Conservation (phyloP, 2,797 vertebrate genomes). For the Sebastes vulpes region DNA sequence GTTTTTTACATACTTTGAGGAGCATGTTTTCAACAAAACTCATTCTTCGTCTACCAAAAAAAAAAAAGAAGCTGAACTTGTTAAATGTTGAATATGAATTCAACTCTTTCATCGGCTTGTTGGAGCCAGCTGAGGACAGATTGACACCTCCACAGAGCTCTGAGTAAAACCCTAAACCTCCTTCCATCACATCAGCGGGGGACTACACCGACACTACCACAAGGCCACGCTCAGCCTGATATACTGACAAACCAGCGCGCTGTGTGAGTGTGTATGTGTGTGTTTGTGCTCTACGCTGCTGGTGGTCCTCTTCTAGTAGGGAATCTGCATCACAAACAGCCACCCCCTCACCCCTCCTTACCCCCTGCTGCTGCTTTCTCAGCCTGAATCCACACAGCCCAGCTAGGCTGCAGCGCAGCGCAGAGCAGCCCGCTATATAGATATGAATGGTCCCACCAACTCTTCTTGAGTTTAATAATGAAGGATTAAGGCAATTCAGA, state of each 20-base stretch:
- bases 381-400: slow-evolving; percentile 50
- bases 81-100: background rate
- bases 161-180: background rate
- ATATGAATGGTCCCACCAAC: slow-evolving; percentile 62
- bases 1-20: background rate
- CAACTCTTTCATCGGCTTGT: background rate
- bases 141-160: background rate
- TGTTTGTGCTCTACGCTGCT: slow-evolving; percentile 40
- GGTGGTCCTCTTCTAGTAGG: slow-evolving; percentile 68
- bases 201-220: background rate
- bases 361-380: slow-evolving; percentile 55
- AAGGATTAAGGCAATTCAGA: slow-evolving; percentile 80
- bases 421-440: slow-evolving; percentile 18
- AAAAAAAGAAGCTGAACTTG: background rate
- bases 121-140: background rate
- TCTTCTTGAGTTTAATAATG: slow-evolving; percentile 72
- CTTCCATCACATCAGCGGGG: slow-evolving; percentile 21
- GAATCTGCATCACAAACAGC: slow-evolving; percentile 76
- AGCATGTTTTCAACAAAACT: background rate
- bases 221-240: background rate
- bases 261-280: slow-evolving; percentile 8
- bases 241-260: slow-evolving; percentile 9
- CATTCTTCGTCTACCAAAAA: background rate
- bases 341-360: background rate
- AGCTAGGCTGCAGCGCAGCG: slow-evolving; percentile 5